Evolutionary conservation across 2,888 invertebrate species (phyloP).

Genomic region (Busseola fusca): DNA sequence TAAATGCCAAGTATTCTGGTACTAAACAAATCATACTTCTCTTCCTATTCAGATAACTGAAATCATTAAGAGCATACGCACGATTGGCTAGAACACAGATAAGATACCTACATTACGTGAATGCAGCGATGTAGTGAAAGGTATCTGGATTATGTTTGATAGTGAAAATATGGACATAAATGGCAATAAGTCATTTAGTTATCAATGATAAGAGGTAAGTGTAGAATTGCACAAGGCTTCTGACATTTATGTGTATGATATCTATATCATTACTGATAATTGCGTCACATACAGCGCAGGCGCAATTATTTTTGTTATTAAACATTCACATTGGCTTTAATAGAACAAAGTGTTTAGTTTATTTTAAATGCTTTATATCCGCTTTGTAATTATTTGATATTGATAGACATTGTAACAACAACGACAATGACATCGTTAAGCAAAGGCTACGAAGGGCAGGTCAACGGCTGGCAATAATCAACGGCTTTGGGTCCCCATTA

Average conservation of each 20-base stretch:
- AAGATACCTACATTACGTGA: slow-evolving; percentile 35
- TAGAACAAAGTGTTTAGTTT: slow-evolving; percentile 20
- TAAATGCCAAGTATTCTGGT: not conserved
- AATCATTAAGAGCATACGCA: slow-evolving; percentile 23
- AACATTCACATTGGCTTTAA: slow-evolving; percentile 2
- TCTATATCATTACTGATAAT: slow-evolving; percentile 50
- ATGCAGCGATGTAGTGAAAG: slow-evolving; percentile 24
- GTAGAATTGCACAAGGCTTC: not conserved
- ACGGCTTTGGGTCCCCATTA: not conserved
- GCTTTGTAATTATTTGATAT: slow-evolving; percentile 6
- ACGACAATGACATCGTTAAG: not conserved
- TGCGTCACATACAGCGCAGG: slow-evolving; percentile 37
- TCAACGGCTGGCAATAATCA: too few relatives aligned
- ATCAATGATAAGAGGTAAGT: not conserved
- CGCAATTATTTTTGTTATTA: slow-evolving; percentile 27
- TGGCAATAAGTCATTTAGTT: slow-evolving; percentile 2
- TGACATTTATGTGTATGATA: not conserved
- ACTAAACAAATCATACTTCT: slow-evolving; percentile 28
- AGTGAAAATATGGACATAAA: slow-evolving; percentile 21
- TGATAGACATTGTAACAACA: too few relatives aligned
- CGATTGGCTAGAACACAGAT: slow-evolving; percentile 22
- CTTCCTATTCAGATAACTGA: slow-evolving; percentile 27
- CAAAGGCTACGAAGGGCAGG: not conserved
- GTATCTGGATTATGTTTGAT: slow-evolving; percentile 30
- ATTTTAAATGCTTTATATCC: not conserved